Base-by-base conservation (phyloP, 2,888 invertebrate species). In the Chirona hameri region DNA sequence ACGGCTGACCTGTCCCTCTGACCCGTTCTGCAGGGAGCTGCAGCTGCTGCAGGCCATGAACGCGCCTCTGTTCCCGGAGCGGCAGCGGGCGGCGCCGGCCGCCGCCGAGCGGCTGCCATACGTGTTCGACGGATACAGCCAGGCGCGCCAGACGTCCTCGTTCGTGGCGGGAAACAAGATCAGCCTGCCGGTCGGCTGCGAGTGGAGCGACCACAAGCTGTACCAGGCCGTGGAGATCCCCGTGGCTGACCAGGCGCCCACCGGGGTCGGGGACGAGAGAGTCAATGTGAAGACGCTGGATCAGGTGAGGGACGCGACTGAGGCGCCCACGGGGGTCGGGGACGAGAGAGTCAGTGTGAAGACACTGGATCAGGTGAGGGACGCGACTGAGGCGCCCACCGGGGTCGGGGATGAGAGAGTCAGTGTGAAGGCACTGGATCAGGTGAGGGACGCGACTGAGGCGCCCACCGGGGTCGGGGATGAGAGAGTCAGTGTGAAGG, bases 171-270 rank as follows among this genome's bases (percentile, higher is more conserved):
- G 95, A 5, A 89, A 91, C 83, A 95, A 94, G 88, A 90, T 97
- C 84, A 89, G 92, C 76, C 88, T 98, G 10, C 97, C 98, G 0
- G 93, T 93, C 84, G 93, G 93, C 85, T 93, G 95, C 1, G 89
- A 91, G 24, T 91, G 94, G 83, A 92, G 91, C 81, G 93, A 94
- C 86, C 91, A 90, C 55, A 91, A 92, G 84, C 91, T 93, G 84
- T 95, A 92, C 87, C 97, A 98, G 88, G 95, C 97, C 89, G 93
- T 99, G 0, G 91, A 91, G 82, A 94, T 97, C 86, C 95, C 96
- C 0, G 92, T 93, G 76, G 91, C 92, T 82, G 90, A 91, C 81
- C 88, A 90, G 5, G 89, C 91, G 0, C 90, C 91, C n/a, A 87
- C 92, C 0, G 88, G 90, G 83, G 89, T 94, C 52, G 93, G 92